phyloP scores from a whole-genome alignment of 2,113 vertebrate species.

The Pipa parva region DNA sequence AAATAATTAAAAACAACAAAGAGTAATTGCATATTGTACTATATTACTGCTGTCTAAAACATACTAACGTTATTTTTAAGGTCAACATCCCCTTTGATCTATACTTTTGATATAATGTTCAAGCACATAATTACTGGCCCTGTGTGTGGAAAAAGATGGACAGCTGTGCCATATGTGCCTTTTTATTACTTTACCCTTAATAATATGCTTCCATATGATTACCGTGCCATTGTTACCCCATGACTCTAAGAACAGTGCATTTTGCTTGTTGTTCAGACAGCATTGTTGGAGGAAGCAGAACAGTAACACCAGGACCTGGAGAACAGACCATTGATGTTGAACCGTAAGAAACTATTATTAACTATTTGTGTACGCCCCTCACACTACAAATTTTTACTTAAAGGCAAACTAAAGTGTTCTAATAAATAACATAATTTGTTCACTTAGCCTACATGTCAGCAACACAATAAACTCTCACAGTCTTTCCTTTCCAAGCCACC shows the following conservation, averaged over 20 bases:
- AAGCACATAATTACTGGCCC: too few species aligned
- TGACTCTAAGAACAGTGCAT: not conserved
- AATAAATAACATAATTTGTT: too few species aligned
- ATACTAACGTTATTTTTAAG: too few species aligned
- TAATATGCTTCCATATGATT: not conserved
- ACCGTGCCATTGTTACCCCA: not conserved
- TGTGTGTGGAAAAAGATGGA: not conserved
- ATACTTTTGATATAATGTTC: too few species aligned
- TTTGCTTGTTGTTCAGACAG: slow-evolving; percentile 65
- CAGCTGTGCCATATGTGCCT: not conserved
- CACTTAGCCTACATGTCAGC: too few species aligned
- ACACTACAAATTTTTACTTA: not conserved
- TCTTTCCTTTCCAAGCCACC: too few species aligned
- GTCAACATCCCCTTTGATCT: too few species aligned
- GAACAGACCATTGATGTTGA: slow-evolving; percentile 71
- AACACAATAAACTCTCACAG: too few species aligned
- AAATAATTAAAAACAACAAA: too few species aligned
- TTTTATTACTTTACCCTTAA: not conserved
- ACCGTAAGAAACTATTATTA: slow-evolving; percentile 76
- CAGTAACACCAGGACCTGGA: slow-evolving; percentile 63
- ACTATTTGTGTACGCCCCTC: not conserved
- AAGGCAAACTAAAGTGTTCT: too few species aligned
- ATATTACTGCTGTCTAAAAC: too few species aligned
- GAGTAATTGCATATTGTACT: too few species aligned
- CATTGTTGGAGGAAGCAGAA: slow-evolving; percentile 61